phyloP scores from a whole-genome alignment of 37 sponge, comb jelly and placozoan species.

The Amphimedon queenslandica region DNA sequence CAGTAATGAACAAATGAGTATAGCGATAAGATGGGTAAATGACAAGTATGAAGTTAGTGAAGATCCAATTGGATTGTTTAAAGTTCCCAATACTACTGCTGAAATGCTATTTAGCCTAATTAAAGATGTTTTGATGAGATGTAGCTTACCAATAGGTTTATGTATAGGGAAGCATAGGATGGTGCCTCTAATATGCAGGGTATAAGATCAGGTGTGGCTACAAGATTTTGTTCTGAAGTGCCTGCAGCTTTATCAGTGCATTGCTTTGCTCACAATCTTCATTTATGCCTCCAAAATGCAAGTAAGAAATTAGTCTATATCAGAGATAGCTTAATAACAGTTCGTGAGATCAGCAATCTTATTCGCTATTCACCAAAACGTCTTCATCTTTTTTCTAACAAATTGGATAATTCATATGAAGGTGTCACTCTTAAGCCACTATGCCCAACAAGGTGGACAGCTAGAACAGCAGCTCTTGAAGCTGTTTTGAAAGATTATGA shows the following conservation, averaged over 20 bases:
- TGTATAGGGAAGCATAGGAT: constrained; percentile 61
- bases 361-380: constrained; percentile 40
- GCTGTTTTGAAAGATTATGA: constrained; percentile 48
- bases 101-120: constrained; percentile 37
- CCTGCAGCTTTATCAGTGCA: constrained; percentile 55
- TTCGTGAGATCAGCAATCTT: constrained; percentile 22
- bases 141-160: constrained; percentile 17
- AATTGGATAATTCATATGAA: constrained; percentile 11
- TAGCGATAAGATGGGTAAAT: constrained; percentile 50
- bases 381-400: constrained; percentile 16
- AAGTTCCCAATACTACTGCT: constrained; percentile 40
- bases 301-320: constrained; percentile 11
- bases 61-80: constrained; percentile 38
- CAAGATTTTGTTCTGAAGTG: constrained; percentile 20
- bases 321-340: constrained; percentile 44
- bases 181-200: constrained; percentile 55
- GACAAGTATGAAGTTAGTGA: constrained; percentile 48
- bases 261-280: constrained; percentile 44
- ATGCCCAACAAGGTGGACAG: constrained; percentile 66
- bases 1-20: constrained; percentile 38
- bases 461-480: constrained; percentile 49
- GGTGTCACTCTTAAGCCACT: constrained; percentile 34
- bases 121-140: constrained; percentile 45
- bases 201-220: constrained; percentile 38
- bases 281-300: constrained; percentile 57